Evolutionary conservation across 1,140 invertebrate genomes (phyloP), one percentile per base, ranked within the genome.

Genomic region (Eupeodes corollae): DNA sequence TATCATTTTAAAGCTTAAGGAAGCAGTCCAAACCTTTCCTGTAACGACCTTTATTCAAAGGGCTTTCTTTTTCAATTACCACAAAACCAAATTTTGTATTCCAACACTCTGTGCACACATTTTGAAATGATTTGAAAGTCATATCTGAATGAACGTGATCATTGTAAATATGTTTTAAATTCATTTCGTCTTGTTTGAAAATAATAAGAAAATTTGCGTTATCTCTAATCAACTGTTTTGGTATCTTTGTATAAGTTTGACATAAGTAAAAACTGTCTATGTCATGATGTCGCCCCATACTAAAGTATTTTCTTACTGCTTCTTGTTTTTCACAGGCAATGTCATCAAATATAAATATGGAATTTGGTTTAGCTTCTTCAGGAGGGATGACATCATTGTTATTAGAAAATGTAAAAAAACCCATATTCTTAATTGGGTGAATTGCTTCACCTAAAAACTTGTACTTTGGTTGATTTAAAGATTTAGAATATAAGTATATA

Each of bases 201-300:
- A n/a, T n/a, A n/a, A n/a, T 50, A 16, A 71, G 47, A 15, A 71
- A 56, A 50, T 70, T 70, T 8, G 56, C 54, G 56, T 68, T 70
- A 52, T 69, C 64, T 19, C 61, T 49, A 33, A 68, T 53, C 10
- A 70, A 44, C 52, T 67, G 63, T 58, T 71, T 71, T 11, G 60
- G 62, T 37, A 69, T 65, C 33, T 51, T 49, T n/a, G 58, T 49
- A 51, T 68, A n/a, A n/a, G n/a, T n/a, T n/a, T n/a, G n/a, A n/a
- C n/a, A n/a, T n/a, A n/a, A n/a, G n/a, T n/a, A n/a, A n/a, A n/a
- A n/a, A n/a, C n/a, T n/a, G n/a, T n/a, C n/a, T n/a, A n/a, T n/a
- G n/a, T n/a, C n/a, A n/a, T 58, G 58, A 60, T 70, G 64, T 41
- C 64, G 43, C 2, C 59, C 61, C 57, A 67, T 68, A 47, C 53